phyloP scores from a whole-genome alignment of 2,113 vertebrate genomes.

The Callionymus lyra region DNA sequence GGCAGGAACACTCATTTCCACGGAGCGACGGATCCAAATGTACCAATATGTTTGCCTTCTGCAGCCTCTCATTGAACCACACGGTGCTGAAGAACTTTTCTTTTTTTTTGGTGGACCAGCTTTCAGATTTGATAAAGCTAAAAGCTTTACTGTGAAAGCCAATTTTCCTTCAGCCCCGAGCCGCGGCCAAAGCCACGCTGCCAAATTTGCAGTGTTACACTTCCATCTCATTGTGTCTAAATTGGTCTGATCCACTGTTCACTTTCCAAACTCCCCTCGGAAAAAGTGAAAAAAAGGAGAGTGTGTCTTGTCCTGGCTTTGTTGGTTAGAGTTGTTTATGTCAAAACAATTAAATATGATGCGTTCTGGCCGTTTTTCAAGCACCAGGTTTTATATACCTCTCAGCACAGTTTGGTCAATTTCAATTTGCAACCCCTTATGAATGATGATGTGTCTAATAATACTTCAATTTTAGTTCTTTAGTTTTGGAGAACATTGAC shows the following conservation, averaged over 20 bases:
- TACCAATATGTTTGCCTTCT: not conserved
- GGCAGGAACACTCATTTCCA: not conserved
- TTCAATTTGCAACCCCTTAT: too few species aligned
- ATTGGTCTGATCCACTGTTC: slow-evolving; percentile 20
- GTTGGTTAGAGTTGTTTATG: too few species aligned
- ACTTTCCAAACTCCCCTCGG: slow-evolving; percentile 2
- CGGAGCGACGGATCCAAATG: not conserved
- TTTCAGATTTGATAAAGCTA: slow-evolving; percentile 31
- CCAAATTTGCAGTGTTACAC: slow-evolving; percentile 10
- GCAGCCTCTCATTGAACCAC: slow-evolving; percentile 2
- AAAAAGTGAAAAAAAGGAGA: slow-evolving; percentile 3
- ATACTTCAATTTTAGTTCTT: too few species aligned
- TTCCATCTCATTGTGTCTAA: slow-evolving; percentile 20
- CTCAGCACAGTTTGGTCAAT: too few species aligned
- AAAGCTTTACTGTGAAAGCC: slow-evolving; percentile 34
- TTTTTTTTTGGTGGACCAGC: slow-evolving; percentile 6
- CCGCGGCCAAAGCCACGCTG: slow-evolving; percentile 18
- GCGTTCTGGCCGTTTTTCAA: too few species aligned
- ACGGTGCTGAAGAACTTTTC: slow-evolving; percentile 5
- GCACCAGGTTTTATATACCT: too few species aligned
- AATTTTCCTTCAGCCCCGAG: slow-evolving; percentile 32
- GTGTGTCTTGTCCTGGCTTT: slow-evolving; percentile 1
- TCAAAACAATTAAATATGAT: too few species aligned
- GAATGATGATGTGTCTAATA: too few species aligned
- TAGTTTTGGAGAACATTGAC: too few species aligned